Percentiles rank a stretch among this genome's conserved stretches.
Conservation (phyloP, 1,140 invertebrate species). For the Triops cancriformis region DNA sequence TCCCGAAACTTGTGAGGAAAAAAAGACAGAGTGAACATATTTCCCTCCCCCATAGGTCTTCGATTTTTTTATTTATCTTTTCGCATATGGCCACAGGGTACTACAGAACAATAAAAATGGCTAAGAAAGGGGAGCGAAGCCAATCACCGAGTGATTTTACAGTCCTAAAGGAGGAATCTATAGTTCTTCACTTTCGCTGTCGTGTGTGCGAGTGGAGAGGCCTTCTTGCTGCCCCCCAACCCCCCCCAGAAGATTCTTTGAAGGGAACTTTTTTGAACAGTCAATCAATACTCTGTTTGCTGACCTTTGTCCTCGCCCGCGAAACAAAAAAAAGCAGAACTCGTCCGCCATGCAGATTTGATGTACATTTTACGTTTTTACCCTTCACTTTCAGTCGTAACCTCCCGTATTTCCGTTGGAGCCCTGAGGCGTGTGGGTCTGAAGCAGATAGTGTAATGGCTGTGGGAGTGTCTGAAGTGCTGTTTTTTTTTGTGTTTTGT, state of each 20-base stretch:
- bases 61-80: too few relatives aligned
- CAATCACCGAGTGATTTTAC: neutral
- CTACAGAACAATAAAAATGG: neutral
- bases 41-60: too few relatives aligned
- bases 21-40: too few relatives aligned
- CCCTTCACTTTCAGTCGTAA: neutral
- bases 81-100: neutral
- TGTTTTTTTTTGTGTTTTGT: neutral
- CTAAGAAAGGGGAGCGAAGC: neutral
- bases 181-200: too few relatives aligned
- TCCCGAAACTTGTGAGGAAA: too few relatives aligned
- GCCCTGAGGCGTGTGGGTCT: too few relatives aligned
- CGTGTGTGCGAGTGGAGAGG: neutral
- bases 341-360: neutral
- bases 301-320: neutral
- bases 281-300: neutral
- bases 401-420: neutral
- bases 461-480: neutral
- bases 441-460: neutral
- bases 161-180: neutral
- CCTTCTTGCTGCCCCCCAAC: neutral
- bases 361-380: neutral
- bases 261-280: neutral
- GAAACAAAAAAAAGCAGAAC: neutral
- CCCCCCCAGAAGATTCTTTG: neutral